Percentiles rank a stretch among this genome's conserved stretches.
These are phyloP conservation scores for Micromys minutus DNA, from an alignment of 2,113 vertebrate species.

Conservation along the genomic window DNA sequence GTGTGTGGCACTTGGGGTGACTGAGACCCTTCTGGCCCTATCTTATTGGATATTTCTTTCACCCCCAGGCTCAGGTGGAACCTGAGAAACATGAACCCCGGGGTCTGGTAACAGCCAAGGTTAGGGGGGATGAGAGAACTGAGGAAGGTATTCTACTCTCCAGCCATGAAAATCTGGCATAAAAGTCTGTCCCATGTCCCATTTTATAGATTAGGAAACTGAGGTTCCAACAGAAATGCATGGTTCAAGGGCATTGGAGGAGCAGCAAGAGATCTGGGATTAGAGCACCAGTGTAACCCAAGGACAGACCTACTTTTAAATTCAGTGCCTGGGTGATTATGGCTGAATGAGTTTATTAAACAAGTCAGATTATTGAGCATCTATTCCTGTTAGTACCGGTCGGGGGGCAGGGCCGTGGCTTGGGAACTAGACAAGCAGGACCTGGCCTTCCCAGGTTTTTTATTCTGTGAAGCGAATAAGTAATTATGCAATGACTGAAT, in stretches of 20 bases:
- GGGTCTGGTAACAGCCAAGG: not conserved
- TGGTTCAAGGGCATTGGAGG: not conserved
- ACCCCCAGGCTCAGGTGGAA: not conserved
- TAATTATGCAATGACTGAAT: slow-evolving; percentile 21
- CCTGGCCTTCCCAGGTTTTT: slow-evolving; percentile 1
- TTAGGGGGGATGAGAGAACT: not conserved
- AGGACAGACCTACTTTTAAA: not conserved
- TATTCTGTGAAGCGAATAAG: slow-evolving; percentile 21
- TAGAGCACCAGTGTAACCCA: not conserved
- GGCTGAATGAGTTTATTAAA: not conserved
- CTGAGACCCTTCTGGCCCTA: not conserved
- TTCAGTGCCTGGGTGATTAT: not conserved
- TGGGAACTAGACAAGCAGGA: not conserved
- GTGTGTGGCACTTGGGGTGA: too few species aligned
- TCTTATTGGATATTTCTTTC: not conserved
- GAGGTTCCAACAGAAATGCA: not conserved
- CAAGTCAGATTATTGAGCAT: not conserved
- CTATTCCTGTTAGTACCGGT: not conserved
- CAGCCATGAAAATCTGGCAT: too few species aligned
- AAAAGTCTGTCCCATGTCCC: not conserved
- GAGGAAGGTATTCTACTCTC: not conserved
- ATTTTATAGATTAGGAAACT: not conserved
- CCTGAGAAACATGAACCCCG: not conserved
- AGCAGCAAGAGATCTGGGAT: not conserved
- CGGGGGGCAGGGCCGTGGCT: not conserved